Conservation (phyloP, 2,113 vertebrate species). For the Solenodon paradoxus region DNA sequence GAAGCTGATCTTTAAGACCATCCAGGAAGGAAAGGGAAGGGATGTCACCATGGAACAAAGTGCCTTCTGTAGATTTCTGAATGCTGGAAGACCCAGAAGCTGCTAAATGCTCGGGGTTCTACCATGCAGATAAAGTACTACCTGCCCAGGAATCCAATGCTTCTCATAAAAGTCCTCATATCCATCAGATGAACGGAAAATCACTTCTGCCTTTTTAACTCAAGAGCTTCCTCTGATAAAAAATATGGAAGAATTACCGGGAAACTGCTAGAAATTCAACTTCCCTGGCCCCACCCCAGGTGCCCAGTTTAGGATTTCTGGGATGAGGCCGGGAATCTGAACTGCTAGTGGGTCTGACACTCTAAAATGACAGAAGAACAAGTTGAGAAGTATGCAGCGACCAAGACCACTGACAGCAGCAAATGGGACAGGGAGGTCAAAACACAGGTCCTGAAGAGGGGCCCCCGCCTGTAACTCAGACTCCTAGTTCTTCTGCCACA, state of each 20-base stretch:
- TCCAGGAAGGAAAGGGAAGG: constrained; percentile 33
- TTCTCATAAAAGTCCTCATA: neutral
- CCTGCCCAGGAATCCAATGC: neutral
- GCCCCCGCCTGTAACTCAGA: neutral
- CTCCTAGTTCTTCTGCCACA: neutral
- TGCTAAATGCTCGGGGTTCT: neutral
- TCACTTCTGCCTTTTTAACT: neutral
- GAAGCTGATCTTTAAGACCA: constrained; percentile 43
- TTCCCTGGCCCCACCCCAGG: neutral
- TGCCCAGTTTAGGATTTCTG: neutral
- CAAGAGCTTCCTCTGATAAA: neutral
- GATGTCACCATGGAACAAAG: constrained; percentile 30
- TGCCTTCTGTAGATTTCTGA: neutral
- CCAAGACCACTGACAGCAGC: neutral
- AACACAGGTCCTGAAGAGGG: neutral
- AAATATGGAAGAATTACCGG: accelerated
- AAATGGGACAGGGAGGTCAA: neutral
- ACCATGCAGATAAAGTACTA: neutral
- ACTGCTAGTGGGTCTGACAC: neutral
- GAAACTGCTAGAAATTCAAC: neutral
- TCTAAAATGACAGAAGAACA: neutral
- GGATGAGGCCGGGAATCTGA: neutral
- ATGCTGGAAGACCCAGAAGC: neutral
- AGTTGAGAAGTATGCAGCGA: neutral
- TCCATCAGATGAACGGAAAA: neutral